Evolutionary conservation across 2,113 vertebrate genomes (phyloP), one percentile per base, ranked within the genome.

Genomic region (Syrrhaptes paradoxus): DNA sequence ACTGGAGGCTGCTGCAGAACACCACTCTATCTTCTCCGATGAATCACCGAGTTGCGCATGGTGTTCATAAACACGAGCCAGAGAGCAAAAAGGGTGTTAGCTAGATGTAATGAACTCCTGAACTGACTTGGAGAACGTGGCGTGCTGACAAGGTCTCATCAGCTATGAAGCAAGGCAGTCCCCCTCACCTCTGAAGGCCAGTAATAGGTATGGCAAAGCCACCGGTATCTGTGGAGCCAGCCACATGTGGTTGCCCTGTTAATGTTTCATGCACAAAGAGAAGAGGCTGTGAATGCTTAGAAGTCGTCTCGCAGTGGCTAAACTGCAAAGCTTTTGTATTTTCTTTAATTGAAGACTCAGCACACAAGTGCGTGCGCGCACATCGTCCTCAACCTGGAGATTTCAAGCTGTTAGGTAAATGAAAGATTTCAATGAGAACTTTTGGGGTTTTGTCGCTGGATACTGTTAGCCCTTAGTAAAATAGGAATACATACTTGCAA

Each of bases 21-120:
- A 90, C 84, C 73, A 16, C 89, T 95, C 92, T 74, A 21, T 87
- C 92, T 82, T 93, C 86, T 57, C 89, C 87, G 87, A 70, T 93
- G 96, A 91, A 95, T 96, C 90, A 89, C 73, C 2, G 3, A n/a
- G 9, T 93, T 58, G 29, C 65, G 26, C 31, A 19, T 28, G 28
- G 76, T 84, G 93, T 95, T 97, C 95, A 97, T 97, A 97, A 97
- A 97, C 95, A 96, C 90, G 79, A 92, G 77, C 62, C 66, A 78
- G 84, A 72, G 91, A 95, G 88, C 73, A 91, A 67, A 86, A 91
- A 68, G 54, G 71, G 38, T 91, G n/a, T 88, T 94, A 79, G 71
- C 85, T 95, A 89, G 73, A 94, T 93, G 86, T 95, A 93, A 97
- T 97, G 94, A 98, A 96, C 95, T 97, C 94, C 80, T 91, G 89